Conservation (phyloP, 1,140 invertebrate genomes). For the Dendroctonus valens region DNA sequence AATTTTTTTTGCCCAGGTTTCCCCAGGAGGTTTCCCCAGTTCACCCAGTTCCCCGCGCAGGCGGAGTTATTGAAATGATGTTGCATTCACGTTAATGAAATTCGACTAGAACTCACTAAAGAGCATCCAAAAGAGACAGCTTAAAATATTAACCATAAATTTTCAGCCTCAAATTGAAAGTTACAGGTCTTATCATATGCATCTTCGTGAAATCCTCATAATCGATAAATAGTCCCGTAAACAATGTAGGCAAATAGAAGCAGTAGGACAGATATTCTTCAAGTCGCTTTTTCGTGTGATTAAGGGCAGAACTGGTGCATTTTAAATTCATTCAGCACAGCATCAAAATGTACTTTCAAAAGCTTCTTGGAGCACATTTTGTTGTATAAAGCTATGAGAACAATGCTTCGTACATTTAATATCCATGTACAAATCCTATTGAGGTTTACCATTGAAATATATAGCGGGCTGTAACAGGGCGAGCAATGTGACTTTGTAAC, state of each 20-base stretch:
- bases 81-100: slow-evolving; percentile 75
- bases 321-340: slow-evolving; percentile 47
- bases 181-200: not conserved
- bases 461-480: slow-evolving; percentile 42
- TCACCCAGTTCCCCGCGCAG: too few relatives aligned
- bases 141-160: slow-evolving; percentile 57
- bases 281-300: slow-evolving; percentile 22
- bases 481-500: slow-evolving; percentile 28
- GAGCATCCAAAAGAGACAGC: too few relatives aligned
- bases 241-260: slow-evolving; percentile 77
- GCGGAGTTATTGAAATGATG: slow-evolving; percentile 64
- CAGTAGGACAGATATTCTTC: slow-evolving; percentile 66
- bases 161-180: slow-evolving; percentile 45
- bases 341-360: slow-evolving; percentile 34
- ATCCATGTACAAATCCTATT: slow-evolving; percentile 37
- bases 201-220: slow-evolving; percentile 64
- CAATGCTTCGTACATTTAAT: slow-evolving; percentile 29
- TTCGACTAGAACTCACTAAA: slow-evolving; percentile 73
- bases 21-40: too few relatives aligned
- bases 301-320: slow-evolving; percentile 44
- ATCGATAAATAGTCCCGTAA: slow-evolving; percentile 75
- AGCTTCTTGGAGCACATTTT: slow-evolving; percentile 18
- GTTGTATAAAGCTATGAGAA: slow-evolving; percentile 38
- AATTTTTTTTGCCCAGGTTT: too few relatives aligned
- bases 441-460: slow-evolving; percentile 25